phyloP scores from a whole-genome alignment of 2,113 vertebrate species.

The Hippocampus zosterae region DNA sequence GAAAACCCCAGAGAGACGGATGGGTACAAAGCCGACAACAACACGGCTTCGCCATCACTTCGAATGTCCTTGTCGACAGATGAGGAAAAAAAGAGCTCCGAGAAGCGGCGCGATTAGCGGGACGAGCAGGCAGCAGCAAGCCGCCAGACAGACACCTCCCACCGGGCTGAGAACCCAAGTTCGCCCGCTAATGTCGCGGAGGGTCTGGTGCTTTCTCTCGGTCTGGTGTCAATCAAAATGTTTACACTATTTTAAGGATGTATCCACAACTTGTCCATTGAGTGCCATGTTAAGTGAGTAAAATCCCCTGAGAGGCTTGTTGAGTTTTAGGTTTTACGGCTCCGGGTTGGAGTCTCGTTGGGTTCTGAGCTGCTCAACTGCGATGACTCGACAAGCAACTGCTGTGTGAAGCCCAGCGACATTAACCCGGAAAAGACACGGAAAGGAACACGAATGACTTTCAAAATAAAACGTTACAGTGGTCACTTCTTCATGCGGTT shows the following conservation, averaged over 20 bases:
- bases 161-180: conserved; percentile 46
- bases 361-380: conserved; percentile 36
- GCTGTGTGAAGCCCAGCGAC: neutral
- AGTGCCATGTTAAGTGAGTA: neutral
- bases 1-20: conserved; percentile 8
- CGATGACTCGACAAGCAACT: conserved; percentile 59
- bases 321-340: conserved; percentile 26
- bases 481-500: neutral
- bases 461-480: conserved; percentile 41
- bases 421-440: neutral
- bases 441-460: neutral
- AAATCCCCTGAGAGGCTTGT: conserved; percentile 33
- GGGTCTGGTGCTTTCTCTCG: conserved; percentile 31
- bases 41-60: conserved; percentile 2
- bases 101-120: conserved; percentile 8
- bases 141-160: conserved; percentile 50
- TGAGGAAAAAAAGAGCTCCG: neutral
- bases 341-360: conserved; percentile 24
- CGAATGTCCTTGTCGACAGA: neutral
- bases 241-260: neutral
- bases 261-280: neutral
- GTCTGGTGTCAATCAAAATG: conserved; percentile 34
- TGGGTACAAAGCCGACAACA: conserved; percentile 20
- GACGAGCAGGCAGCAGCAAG: conserved; percentile 15
- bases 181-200: conserved; percentile 39